Percentiles rank a stretch among this genome's conserved stretches.
phyloP scores from a whole-genome alignment of 2,113 vertebrate species.

The Neodontobutis hainanensis region DNA sequence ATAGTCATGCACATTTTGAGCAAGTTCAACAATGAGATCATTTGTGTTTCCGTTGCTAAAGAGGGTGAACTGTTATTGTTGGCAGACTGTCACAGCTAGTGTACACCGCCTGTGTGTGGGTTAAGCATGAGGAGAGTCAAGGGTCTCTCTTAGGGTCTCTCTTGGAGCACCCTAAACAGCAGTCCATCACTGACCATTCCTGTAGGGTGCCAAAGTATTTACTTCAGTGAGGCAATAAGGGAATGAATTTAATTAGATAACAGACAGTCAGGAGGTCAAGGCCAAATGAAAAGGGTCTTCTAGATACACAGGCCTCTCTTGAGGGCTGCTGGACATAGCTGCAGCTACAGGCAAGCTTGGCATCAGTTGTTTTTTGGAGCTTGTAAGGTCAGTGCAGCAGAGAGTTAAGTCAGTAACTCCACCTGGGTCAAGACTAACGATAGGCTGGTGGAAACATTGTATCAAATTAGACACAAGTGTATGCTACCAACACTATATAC shows the following conservation, averaged over 20 bases:
- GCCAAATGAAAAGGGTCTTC: slow-evolving; percentile 53
- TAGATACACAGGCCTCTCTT: slow-evolving; percentile 41
- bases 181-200: slow-evolving; percentile 67
- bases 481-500: neutral
- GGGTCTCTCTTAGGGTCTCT: slow-evolving; percentile 37
- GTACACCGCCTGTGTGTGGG: slow-evolving; percentile 26
- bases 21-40: slow-evolving; percentile 40
- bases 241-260: slow-evolving; percentile 71
- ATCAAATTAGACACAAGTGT: slow-evolving; percentile 9
- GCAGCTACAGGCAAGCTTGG: slow-evolving; percentile 19
- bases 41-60: slow-evolving; percentile 41
- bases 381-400: slow-evolving; percentile 24
- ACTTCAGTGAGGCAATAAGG: slow-evolving; percentile 66
- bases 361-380: slow-evolving; percentile 42
- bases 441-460: slow-evolving; percentile 13
- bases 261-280: slow-evolving; percentile 62
- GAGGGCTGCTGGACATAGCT: slow-evolving; percentile 21
- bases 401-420: slow-evolving; percentile 24
- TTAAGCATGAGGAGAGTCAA: slow-evolving; percentile 48
- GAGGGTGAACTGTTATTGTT: slow-evolving; percentile 32
- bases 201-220: slow-evolving; percentile 70
- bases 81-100: slow-evolving; percentile 9
- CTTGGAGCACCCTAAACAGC: slow-evolving; percentile 53
- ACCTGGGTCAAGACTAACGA: slow-evolving; percentile 19
- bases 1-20: slow-evolving; percentile 38